A percentile compares a stretch with the other conserved stretches of the same genome.
Evolutionary conservation across 1,140 invertebrate species (phyloP).

Genomic region (Brachionus sp.): DNA sequence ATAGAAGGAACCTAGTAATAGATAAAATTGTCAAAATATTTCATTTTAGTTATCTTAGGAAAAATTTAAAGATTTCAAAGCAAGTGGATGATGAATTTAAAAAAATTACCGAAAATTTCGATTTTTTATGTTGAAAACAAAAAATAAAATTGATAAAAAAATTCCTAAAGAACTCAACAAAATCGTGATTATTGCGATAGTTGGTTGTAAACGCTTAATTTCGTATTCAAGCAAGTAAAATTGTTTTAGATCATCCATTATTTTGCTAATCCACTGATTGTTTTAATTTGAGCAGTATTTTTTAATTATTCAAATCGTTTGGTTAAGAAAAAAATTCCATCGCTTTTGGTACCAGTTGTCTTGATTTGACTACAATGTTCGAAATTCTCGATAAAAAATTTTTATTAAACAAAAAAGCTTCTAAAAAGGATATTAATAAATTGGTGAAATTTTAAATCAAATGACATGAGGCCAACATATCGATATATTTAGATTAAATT

Average conservation of each 20-base stretch:
- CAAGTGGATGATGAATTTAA: not conserved
- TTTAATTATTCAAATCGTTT: not conserved
- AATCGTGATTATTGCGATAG: constrained; percentile 15
- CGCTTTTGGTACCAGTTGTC: not conserved
- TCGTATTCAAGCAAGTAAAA: not conserved
- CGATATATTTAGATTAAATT: not conserved
- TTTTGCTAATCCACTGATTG: not conserved
- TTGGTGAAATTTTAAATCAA: no score
- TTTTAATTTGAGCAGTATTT: not conserved
- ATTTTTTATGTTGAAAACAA: constrained; percentile 35
- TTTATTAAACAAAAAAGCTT: no score
- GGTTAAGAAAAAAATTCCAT: not conserved
- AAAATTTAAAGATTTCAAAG: constrained; percentile 50
- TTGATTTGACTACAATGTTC: no score
- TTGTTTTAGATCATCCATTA: not conserved
- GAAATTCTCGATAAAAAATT: no score
- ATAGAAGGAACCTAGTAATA: no score
- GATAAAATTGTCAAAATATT: not conserved
- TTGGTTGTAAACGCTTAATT: not conserved
- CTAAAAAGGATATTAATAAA: no score
- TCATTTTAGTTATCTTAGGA: not conserved
- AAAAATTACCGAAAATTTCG: constrained; percentile 13
- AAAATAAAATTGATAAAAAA: constrained; percentile 38
- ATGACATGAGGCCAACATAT: not conserved
- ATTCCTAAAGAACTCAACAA: not conserved